Conservation (phyloP, 2,888 invertebrate species). For the Muscina levida region DNA sequence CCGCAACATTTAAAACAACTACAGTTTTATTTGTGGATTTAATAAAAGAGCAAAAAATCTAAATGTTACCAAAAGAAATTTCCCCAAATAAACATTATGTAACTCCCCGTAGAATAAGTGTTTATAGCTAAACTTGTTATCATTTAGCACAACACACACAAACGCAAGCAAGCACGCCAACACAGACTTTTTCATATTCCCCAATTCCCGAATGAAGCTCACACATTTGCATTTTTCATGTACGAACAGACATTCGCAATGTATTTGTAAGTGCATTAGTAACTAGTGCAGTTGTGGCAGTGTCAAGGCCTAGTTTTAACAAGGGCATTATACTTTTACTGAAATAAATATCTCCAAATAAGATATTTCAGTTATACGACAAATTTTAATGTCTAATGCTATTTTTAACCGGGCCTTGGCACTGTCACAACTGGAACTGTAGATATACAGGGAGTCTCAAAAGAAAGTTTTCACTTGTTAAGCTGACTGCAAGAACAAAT, state of each 20-base stretch:
- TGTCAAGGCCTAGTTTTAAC: too few relatives aligned
- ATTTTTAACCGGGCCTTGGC: too few relatives aligned
- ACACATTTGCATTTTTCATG: constrained; percentile 6
- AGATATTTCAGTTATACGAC: too few relatives aligned
- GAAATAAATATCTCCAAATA: too few relatives aligned
- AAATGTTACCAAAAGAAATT: neutral
- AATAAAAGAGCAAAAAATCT: neutral
- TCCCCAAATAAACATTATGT: neutral
- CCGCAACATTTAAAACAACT: neutral
- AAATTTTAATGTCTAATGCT: too few relatives aligned
- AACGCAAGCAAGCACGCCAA: neutral
- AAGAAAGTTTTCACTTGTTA: too few relatives aligned
- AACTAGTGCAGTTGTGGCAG: too few relatives aligned
- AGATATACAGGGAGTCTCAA: too few relatives aligned
- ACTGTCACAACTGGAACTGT: too few relatives aligned
- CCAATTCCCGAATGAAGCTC: neutral
- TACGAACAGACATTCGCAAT: neutral
- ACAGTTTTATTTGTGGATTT: neutral
- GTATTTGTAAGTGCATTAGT: neutral
- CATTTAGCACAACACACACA: constrained; percentile 28
- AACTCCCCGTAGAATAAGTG: constrained; percentile 28
- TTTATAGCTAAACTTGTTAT: constrained; percentile 40
- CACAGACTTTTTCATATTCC: too few relatives aligned
- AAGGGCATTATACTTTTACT: too few relatives aligned
- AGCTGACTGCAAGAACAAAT: too few relatives aligned